Evolutionary conservation across 2,888 invertebrate genomes (phyloP).

Genomic region (Lasiommata megera): DNA sequence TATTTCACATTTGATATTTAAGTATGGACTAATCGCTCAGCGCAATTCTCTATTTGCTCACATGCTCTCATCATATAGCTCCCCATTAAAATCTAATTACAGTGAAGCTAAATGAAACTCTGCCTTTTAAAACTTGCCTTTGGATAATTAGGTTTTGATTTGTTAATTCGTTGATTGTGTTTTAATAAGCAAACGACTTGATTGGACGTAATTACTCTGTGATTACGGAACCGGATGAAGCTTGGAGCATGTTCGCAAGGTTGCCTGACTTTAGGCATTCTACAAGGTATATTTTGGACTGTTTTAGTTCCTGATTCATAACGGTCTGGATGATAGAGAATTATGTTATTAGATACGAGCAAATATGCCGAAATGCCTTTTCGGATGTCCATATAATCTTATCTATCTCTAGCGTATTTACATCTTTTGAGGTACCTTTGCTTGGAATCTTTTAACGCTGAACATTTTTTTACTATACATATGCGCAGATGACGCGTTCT

Average conservation of each 20-base stretch:
- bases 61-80: neutral
- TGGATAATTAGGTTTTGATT: constrained; percentile 4
- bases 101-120: neutral
- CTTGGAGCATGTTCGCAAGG: neutral
- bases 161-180: constrained; percentile 7
- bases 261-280: too few species aligned
- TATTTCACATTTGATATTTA: too few species aligned
- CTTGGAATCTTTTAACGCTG: too few species aligned
- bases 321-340: neutral
- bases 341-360: neutral
- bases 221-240: neutral
- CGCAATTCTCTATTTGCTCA: constrained; percentile 17
- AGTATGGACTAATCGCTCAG: neutral
- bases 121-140: neutral
- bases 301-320: too few species aligned
- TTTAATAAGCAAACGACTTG: constrained; percentile 1
- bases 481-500: too few species aligned
- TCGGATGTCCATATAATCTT: too few species aligned
- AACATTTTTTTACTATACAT: too few species aligned
- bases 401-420: too few species aligned
- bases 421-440: too few species aligned
- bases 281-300: too few species aligned
- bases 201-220: neutral
- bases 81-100: constrained; percentile 1
- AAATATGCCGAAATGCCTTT: too few species aligned